These are phyloP conservation scores for Hippocampus mohnikei DNA, from an alignment of 2,113 vertebrate species.

Conservation along the genomic window DNA sequence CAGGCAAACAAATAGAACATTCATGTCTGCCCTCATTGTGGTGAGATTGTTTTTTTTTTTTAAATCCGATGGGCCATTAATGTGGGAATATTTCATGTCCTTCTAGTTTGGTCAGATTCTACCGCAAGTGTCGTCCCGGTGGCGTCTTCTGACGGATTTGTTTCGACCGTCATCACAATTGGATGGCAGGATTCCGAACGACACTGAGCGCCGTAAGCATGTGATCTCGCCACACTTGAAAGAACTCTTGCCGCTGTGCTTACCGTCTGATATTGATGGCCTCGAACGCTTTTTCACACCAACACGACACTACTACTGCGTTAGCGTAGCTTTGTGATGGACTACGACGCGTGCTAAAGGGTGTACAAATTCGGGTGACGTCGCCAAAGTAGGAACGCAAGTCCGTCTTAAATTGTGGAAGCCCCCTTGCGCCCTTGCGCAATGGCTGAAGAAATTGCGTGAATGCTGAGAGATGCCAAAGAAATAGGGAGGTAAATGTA, in stretches of 20 bases:
- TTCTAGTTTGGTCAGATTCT: slow-evolving; percentile 6
- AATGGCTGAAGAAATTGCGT: neutral
- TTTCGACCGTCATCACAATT: slow-evolving; percentile 11
- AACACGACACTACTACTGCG: neutral
- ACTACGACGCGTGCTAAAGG: neutral
- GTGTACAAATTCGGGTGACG: too few relatives aligned
- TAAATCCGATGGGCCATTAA: slow-evolving; percentile 59
- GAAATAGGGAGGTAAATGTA: neutral
- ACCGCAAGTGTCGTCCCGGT: slow-evolving; percentile 28
- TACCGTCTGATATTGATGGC: neutral
- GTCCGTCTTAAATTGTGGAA: neutral
- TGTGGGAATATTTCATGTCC: slow-evolving; percentile 15
- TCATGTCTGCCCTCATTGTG: slow-evolving; percentile 39
- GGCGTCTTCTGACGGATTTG: slow-evolving; percentile 45
- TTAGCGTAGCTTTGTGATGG: neutral
- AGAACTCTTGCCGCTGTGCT: neutral
- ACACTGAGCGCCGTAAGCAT: neutral
- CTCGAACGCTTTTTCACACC: neutral
- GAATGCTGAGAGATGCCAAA: slow-evolving; percentile 7
- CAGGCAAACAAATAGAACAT: slow-evolving; percentile 24
- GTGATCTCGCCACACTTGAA: neutral
- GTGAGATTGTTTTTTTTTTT: slow-evolving; percentile 27
- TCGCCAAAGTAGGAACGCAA: neutral
- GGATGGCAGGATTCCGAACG: neutral
- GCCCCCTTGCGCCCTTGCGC: neutral